Conservation (phyloP, 1,140 invertebrate genomes). For the Drosophila obscura region DNA sequence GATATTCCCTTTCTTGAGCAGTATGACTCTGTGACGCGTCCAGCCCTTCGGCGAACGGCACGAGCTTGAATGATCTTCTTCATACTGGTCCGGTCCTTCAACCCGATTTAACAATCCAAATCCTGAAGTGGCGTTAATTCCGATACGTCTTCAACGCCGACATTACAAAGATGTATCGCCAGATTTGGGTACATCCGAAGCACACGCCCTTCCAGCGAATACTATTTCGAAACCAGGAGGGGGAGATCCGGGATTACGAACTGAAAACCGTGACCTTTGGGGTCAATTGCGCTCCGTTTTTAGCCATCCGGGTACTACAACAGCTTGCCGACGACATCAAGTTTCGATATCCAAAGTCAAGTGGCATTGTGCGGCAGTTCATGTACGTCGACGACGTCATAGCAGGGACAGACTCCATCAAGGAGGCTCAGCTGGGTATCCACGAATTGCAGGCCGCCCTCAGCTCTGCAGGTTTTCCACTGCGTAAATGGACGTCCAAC, state of each 20-base stretch:
- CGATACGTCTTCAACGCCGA: not conserved
- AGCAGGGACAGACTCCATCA: no score
- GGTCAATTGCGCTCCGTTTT: no score
- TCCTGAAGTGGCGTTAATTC: not conserved
- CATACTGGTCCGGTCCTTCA: conserved; percentile 2
- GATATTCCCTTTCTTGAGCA: no score
- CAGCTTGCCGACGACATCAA: not conserved
- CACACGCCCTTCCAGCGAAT: not conserved
- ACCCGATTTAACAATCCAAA: no score
- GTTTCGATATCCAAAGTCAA: not conserved
- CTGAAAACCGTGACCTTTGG: no score
- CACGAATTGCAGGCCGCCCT: not conserved
- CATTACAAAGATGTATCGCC: not conserved
- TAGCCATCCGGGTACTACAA: not conserved
- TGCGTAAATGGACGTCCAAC: no score
- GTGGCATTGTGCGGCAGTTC: not conserved
- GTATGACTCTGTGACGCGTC: not conserved
- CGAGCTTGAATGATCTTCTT: not conserved
- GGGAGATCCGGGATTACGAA: no score
- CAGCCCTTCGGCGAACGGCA: not conserved
- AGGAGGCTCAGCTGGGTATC: no score
- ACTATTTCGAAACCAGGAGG: no score
- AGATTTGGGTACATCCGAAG: not conserved
- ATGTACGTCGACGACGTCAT: conserved; percentile 1
- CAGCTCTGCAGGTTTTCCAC: not conserved